Base-by-base conservation (phyloP, 2,113 vertebrate genomes). In the Kryptolebias marmoratus region DNA sequence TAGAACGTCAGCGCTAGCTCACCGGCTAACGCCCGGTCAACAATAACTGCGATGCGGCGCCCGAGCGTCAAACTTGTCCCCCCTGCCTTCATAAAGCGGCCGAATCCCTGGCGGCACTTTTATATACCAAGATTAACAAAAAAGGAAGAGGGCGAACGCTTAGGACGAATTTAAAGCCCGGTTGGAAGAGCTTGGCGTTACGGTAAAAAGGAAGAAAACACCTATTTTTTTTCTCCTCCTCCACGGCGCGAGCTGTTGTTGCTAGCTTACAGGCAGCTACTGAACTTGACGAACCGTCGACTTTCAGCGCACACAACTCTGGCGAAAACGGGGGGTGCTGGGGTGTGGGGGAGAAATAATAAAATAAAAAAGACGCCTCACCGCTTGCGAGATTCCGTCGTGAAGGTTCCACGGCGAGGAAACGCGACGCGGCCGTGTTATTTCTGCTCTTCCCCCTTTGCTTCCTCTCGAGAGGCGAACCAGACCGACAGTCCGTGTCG, bases 11-110 rank as follows among this genome's bases (percentile, higher is more conserved):
- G 44, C 56, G 75, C 50, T 92, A 92, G 89, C 89, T 84, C 30
- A 9, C 77, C 68, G 76, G 89, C 89, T 91, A 90, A 90, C 89
- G 70, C 75, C 74, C 75, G 75, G 63, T 36, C 59, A 88, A 89
- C 88, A 87, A 86, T 87, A 89, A 90, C 84, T 77, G 68, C 84
- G 79, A 48, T 72, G 79, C 77, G 5, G 68, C 44, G 32, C 22
- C 22, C 3, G 71, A 47, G 61, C 14, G 58, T 79, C 65, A 80
- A 89, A 84, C 78, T 82, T 70, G 13, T 56, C 53, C 55, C 44
- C 0, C 1, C 15, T 28, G 7, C 48, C 58, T 50, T 42, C 5
- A 42, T 11, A 52, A 0, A 28, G 22, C 61, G 1, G n/a, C 2
- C 2, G 9, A n/a, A 39, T 3, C 8, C 0, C 27, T 2, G 5